Conservation (phyloP, 2,797 vertebrate species). For the Cyprinodon diabolis region DNA sequence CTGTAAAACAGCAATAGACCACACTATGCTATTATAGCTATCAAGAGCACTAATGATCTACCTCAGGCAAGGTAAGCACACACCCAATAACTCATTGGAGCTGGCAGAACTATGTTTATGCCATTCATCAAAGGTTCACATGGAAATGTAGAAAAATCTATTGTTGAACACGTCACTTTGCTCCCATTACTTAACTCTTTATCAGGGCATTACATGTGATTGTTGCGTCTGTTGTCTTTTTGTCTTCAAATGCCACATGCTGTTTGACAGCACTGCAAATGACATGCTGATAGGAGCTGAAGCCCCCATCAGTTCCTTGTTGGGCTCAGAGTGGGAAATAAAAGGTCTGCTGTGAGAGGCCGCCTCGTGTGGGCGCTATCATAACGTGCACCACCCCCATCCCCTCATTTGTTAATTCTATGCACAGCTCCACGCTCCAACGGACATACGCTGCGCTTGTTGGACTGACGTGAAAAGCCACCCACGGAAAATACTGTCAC, state of each 20-base stretch:
- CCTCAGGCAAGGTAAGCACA: constrained; percentile 58
- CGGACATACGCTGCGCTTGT: constrained; percentile 55
- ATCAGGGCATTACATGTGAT: constrained; percentile 41
- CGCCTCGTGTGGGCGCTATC: constrained; percentile 47
- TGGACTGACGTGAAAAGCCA: constrained; percentile 60
- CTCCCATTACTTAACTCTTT: constrained; percentile 20
- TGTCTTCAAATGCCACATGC: constrained; percentile 42
- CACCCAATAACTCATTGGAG: constrained; percentile 61
- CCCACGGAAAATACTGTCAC: constrained; percentile 41
- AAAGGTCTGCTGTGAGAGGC: constrained; percentile 41
- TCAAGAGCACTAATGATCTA: constrained; percentile 71
- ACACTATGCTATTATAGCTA: constrained; percentile 62
- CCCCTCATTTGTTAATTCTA: constrained; percentile 61
- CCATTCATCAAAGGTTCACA: constrained; percentile 64
- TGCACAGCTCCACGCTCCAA: constrained; percentile 55
- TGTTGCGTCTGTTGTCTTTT: constrained; percentile 39
- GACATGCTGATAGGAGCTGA: constrained; percentile 52
- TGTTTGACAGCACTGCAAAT: constrained; percentile 55
- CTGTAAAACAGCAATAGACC: constrained; percentile 51
- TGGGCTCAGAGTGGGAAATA: constrained; percentile 43
- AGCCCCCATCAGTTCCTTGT: constrained; percentile 43
- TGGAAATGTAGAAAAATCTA: constrained; percentile 45
- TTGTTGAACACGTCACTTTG: constrained; percentile 34
- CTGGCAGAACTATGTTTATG: constrained; percentile 67
- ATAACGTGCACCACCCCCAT: constrained; percentile 32